Base-by-base conservation (phyloP, 2,888 invertebrate species). In the Amiota minor region DNA sequence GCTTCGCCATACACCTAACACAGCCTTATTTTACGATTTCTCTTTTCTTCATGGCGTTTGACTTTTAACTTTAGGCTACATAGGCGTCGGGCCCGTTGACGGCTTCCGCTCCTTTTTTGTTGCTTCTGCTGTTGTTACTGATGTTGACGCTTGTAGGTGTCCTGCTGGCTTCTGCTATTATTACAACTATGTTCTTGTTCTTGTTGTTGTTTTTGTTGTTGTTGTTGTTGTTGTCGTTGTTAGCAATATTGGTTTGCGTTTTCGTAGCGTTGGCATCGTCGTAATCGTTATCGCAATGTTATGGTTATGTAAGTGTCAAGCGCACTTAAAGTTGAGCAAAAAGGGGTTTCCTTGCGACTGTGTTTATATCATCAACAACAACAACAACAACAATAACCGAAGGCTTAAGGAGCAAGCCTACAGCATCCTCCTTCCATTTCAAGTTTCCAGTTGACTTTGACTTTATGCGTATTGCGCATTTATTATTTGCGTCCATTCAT, bases 251-350 rank as follows among this genome's bases (percentile, higher is more conserved):
- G 20, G 73, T 45, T 72, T 74, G 74, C 70, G 72, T 67, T 72
- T 61, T 73, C 70, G 77, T 61, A 74, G 72, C 77, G 73, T 73
- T 79, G 80, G 72, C 84, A 81, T 77, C 79, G 83, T 79, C 79
- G 83, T 80, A 84, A 85, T 84, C 87, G 86, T 86, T 87, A 87
- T 86, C 86, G 87, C 83, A 75, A 77, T 85, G 83, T 86, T 86
- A 87, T 83, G 86, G 82, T 87, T 87, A 82, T 87, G 81, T 87
- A 85, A 87, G 83, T 86, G 86, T 83, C 87, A 86, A 84, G 86
- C 84, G 75, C 74, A 81, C 80, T 85, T 82, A 87, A 62, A 46
- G 46, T 62, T 45, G 62, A 45, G 62, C 62, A 62, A 62, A 62
- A 65, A 68, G 53, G 68, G 68, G 68, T 68, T 68, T 20, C 35